phyloP scores from a whole-genome alignment of 2,113 vertebrate species.

The Podilymbus podiceps region DNA sequence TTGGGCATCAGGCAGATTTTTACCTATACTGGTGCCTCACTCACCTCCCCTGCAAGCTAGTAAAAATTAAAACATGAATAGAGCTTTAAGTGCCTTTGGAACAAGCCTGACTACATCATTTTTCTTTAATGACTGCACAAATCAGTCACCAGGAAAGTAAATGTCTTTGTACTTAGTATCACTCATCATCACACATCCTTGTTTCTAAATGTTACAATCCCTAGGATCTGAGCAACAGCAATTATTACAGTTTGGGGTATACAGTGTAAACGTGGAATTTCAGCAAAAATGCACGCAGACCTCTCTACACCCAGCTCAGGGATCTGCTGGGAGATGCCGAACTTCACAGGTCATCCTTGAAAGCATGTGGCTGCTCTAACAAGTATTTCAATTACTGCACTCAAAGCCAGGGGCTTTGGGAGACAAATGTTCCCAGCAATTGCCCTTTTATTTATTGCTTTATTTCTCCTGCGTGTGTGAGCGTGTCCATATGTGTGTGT shows the following conservation, averaged over 20 bases:
- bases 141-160: not conserved
- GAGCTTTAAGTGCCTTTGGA: not conserved
- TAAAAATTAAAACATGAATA: slow-evolving; percentile 21
- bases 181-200: not conserved
- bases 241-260: not conserved
- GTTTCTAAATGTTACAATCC: not conserved
- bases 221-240: not conserved
- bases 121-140: not conserved
- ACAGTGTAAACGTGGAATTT: not conserved
- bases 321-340: not conserved
- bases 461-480: not conserved
- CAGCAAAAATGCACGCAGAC: not conserved
- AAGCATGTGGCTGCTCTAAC: not conserved
- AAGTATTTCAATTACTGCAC: not conserved
- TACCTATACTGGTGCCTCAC: not conserved
- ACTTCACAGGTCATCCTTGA: not conserved
- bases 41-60: not conserved
- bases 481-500: no score
- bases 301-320: not conserved
- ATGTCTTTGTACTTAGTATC: not conserved
- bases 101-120: not conserved
- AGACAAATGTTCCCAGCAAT: not conserved
- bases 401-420: not conserved
- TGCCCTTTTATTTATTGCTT: not conserved
- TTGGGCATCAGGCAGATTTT: not conserved